phyloP scores from a whole-genome alignment of 2,888 invertebrate genomes.

The Liopterus haemorrhoidalis region DNA sequence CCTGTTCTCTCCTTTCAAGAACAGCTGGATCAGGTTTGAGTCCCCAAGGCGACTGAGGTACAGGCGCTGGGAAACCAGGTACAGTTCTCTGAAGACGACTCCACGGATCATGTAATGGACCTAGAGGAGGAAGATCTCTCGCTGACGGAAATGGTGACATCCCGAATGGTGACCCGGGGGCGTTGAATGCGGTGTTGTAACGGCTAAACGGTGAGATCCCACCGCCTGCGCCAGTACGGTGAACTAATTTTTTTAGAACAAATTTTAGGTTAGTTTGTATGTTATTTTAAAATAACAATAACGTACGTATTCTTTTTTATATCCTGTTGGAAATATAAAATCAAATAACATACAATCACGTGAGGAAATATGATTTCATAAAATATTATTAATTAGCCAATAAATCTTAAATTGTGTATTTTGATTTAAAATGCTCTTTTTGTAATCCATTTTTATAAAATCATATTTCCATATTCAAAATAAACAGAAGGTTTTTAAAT shows the following conservation, averaged over 20 bases:
- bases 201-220: constrained; percentile 77
- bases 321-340: too few relatives aligned
- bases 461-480: too few relatives aligned
- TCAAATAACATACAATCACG: too few relatives aligned
- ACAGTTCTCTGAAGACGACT: constrained; percentile 57
- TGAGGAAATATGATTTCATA: too few relatives aligned
- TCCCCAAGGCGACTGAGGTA: constrained; percentile 54
- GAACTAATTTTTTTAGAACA: constrained; percentile 1
- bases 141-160: constrained; percentile 62
- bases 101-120: constrained; percentile 61
- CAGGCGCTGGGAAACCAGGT: constrained; percentile 39
- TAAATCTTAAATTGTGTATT: too few relatives aligned
- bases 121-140: constrained; percentile 47
- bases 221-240: constrained; percentile 49
- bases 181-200: constrained; percentile 58
- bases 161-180: constrained; percentile 60
- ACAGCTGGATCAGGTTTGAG: constrained; percentile 61
- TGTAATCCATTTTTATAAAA: too few relatives aligned
- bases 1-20: constrained; percentile 57
- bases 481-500: too few relatives aligned
- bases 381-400: too few relatives aligned
- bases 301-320: too few relatives aligned
- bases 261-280: too few relatives aligned
- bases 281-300: too few relatives aligned
- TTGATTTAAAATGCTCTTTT: too few relatives aligned